Conservation (phyloP, 2,888 invertebrate species). For the Elgonia sp. region DNA sequence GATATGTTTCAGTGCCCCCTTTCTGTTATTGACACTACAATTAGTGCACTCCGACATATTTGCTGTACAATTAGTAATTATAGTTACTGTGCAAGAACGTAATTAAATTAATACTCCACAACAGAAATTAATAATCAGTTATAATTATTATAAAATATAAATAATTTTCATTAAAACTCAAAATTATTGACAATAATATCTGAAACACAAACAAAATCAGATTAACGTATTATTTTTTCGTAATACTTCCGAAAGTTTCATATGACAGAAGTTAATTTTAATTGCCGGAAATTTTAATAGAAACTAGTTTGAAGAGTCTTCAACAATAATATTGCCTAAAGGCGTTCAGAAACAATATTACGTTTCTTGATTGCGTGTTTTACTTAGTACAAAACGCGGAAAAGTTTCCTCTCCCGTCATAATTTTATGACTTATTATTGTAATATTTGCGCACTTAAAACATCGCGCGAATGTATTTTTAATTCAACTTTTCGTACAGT, state of each 20-base stretch:
- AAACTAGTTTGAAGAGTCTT: slow-evolving; percentile 33
- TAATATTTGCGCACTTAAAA: slow-evolving; percentile 12
- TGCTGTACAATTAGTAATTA: background rate
- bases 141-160: no score
- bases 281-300: slow-evolving; percentile 34
- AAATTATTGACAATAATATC: background rate
- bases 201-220: background rate
- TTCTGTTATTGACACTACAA: background rate
- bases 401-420: slow-evolving; percentile 24
- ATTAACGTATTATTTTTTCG: background rate
- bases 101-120: no score
- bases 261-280: slow-evolving; percentile 13
- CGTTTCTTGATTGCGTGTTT: slow-evolving; percentile 24
- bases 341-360: slow-evolving; percentile 34
- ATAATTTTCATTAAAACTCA: no score
- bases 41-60: background rate
- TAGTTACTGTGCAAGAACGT: no score
- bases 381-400: slow-evolving; percentile 29
- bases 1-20: background rate
- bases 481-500: background rate
- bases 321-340: slow-evolving; percentile 47
- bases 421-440: slow-evolving; percentile 33
- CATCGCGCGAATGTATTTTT: background rate
- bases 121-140: background rate
- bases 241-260: background rate